phyloP scores from a whole-genome alignment of 1,140 invertebrate species.

The Xylocopa sonorina region DNA sequence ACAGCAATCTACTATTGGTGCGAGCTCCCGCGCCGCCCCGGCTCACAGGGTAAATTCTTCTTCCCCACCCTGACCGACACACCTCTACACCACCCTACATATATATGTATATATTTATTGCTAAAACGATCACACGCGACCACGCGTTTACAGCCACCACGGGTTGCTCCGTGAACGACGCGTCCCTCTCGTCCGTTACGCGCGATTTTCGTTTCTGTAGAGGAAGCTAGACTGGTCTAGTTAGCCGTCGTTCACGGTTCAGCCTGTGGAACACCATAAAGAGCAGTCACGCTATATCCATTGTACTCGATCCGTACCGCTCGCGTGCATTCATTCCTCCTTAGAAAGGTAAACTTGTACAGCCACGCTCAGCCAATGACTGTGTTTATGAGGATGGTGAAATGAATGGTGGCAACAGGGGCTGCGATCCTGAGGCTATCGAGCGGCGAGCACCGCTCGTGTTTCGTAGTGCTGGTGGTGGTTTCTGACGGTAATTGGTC shows the following conservation, averaged over 20 bases:
- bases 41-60: constrained; percentile 80
- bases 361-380: constrained; percentile 46
- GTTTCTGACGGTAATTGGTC: constrained; percentile 10
- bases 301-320: constrained; percentile 18
- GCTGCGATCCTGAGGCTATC: background rate
- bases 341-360: constrained; percentile 26
- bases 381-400: constrained; percentile 66
- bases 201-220: too few species aligned
- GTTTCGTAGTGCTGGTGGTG: constrained; percentile 53
- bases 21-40: constrained; percentile 83
- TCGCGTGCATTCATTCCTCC: background rate
- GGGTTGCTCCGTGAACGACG: background rate
- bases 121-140: constrained; percentile 22
- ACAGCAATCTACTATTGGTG: constrained; percentile 93
- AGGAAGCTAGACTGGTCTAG: too few species aligned
- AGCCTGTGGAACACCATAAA: background rate
- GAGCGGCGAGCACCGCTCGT: background rate
- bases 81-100: background rate
- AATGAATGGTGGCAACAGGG: constrained; percentile 33
- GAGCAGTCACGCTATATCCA: constrained; percentile 25
- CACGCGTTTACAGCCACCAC: background rate
- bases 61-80: constrained; percentile 52
- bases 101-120: background rate
- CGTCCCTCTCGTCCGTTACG: background rate
- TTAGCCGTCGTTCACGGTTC: constrained; percentile 21